Percentiles rank a stretch among this genome's conserved stretches.
Evolutionary conservation across 2,113 vertebrate genomes (phyloP).

Genomic region (Bufo gargarizans): DNA sequence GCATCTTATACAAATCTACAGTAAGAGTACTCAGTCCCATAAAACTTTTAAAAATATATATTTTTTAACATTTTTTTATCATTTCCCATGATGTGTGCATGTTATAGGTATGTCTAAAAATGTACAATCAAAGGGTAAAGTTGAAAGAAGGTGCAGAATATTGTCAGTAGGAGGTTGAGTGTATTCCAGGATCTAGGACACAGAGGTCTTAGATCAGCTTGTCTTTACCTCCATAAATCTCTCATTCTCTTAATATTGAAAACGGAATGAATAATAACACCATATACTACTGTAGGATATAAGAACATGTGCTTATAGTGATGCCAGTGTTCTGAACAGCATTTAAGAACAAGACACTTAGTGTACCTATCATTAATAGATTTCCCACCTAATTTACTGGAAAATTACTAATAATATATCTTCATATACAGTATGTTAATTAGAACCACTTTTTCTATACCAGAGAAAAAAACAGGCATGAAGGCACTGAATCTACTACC

Average conservation of each 20-base stretch:
- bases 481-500: background rate
- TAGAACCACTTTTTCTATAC: background rate
- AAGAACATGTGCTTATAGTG: background rate
- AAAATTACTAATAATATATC: background rate
- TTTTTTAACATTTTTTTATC: slow-evolving; percentile 29
- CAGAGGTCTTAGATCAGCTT: slow-evolving; percentile 36
- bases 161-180: slow-evolving; percentile 29
- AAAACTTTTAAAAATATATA: background rate
- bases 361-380: background rate
- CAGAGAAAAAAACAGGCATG: background rate
- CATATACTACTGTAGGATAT: background rate
- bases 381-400: background rate
- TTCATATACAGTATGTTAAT: background rate
- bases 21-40: background rate
- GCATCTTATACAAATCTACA: slow-evolving; percentile 26
- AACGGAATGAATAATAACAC: background rate
- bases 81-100: background rate
- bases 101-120: slow-evolving; percentile 8
- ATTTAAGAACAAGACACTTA: background rate
- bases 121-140: background rate
- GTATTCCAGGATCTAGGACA: slow-evolving; percentile 38
- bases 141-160: background rate
- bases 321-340: background rate
- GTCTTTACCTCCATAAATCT: slow-evolving; percentile 1
- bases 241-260: background rate